Evolutionary conservation across 2,113 vertebrate genomes (phyloP).

Genomic region (Motacilla alba): DNA sequence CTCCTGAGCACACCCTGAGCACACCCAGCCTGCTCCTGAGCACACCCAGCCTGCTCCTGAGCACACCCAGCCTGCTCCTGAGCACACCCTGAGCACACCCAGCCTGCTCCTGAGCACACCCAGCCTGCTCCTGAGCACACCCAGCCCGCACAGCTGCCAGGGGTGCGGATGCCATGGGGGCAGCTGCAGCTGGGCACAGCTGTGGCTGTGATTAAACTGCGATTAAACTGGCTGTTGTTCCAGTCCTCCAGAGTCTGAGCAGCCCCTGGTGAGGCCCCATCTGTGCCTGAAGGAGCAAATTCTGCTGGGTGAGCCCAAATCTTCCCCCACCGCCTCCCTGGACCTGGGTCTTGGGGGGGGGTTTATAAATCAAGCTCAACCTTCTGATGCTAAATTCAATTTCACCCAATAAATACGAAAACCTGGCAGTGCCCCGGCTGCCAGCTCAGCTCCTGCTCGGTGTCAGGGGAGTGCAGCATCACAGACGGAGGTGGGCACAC

Average conservation of each 20-base stretch:
- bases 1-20: too few relatives aligned
- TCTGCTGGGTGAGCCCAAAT: not conserved
- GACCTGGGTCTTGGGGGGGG: not conserved
- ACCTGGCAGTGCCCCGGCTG: not conserved
- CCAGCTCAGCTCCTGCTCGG: not conserved
- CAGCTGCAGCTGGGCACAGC: not conserved
- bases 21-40: too few relatives aligned
- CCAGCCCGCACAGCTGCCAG: not conserved
- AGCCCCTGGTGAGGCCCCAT: not conserved
- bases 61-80: too few relatives aligned
- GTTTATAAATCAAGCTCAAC: not conserved
- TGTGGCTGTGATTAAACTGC: not conserved
- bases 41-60: too few relatives aligned
- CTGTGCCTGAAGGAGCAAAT: not conserved
- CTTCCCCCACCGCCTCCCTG: rapidly evolving
- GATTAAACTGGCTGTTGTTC: not conserved
- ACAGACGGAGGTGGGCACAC: not conserved
- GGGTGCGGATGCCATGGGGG: rapidly evolving
- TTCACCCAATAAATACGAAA: not conserved
- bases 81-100: too few relatives aligned
- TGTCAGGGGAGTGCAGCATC: not conserved
- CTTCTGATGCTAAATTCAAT: not conserved
- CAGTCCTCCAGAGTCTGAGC: not conserved
- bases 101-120: too few relatives aligned
- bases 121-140: not conserved